Evolutionary conservation across 2,888 invertebrate genomes (phyloP), one percentile per base, ranked within the genome.

Genomic region (Tolmerus cingulatus): DNA sequence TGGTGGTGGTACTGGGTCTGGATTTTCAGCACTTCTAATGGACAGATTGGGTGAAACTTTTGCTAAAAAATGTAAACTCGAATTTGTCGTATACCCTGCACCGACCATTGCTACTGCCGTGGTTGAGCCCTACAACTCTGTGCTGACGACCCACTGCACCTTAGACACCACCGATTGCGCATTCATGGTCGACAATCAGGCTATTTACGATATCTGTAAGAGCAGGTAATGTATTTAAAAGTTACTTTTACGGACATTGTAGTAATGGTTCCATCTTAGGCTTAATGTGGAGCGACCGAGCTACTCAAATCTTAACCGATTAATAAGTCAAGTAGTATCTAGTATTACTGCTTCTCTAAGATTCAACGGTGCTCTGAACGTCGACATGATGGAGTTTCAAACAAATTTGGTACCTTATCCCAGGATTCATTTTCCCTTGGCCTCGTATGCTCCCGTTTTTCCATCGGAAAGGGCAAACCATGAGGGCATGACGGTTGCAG

Each of bases 331-430:
- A 93, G 95, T 96, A 86, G 96, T 97, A 86, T 97, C 95, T 12
- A 97, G 96, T 2, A 97, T 97, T 89, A 97, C 97, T 2, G 96
- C 97, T 0, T 96, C 97, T 27, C 93, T 97, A 88, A 94, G 97
- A 81, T 97, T 97, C 91, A 96, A 96, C 90, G 97, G 97, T 19
- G 96, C 97, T 8, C 93, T 97, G 30, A 97, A 97, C 91, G 97
- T 97, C 27, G 97, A 97, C 91, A 93, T 97, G 89, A 96, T 96
- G 51, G 98, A 98, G 93, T 98, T 97, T 93, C 98, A 98, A 93
- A 97, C 97, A 1, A 97, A 97, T 93, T 93, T 97, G 89, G 97
- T 98, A 85, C 98, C 98, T 0, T 98, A 97, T 92, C 98, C 98
- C 0, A 94, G 98, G 87, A 98, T 98, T 90, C 98, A 98, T 92